Percentiles rank a stretch among this genome's conserved stretches.
These are phyloP conservation scores for Muscicapa adusta DNA, from an alignment of 2,113 vertebrate genomes.

Conservation along the genomic window DNA sequence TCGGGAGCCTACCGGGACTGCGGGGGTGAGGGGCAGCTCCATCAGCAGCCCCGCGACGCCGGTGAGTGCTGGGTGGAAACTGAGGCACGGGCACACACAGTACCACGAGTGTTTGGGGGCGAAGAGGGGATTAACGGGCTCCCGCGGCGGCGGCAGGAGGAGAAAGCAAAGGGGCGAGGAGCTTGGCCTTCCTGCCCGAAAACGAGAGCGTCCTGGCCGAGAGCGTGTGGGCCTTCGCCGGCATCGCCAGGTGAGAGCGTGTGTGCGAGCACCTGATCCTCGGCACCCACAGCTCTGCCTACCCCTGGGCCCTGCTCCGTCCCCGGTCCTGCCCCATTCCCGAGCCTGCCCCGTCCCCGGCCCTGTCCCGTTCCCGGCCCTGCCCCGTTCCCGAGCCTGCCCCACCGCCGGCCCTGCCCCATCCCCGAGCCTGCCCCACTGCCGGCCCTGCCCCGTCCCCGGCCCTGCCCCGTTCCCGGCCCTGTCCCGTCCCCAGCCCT, in stretches of 20 bases:
- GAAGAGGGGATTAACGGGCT: not conserved
- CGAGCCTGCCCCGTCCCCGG: not conserved
- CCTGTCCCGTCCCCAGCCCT: too few relatives aligned
- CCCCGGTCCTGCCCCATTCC: not conserved
- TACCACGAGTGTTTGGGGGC: accelerated
- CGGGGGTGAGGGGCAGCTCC: conserved; percentile 80
- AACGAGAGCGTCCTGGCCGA: conserved; percentile 83
- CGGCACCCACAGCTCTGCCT: accelerated
- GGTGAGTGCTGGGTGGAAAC: conserved; percentile 46
- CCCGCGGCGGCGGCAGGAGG: not conserved
- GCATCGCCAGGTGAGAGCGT: conserved; percentile 78
- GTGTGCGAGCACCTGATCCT: accelerated
- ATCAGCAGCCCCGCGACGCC: conserved; percentile 76
- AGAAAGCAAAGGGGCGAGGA: conserved; percentile 56
- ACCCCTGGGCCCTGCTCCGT: not conserved
- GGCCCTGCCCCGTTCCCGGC: too few relatives aligned
- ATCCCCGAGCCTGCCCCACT: not conserved
- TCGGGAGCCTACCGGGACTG: conserved; percentile 92
- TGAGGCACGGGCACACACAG: not conserved
- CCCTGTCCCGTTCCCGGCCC: too few relatives aligned
- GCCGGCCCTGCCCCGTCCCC: too few relatives aligned
- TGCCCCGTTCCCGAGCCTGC: not conserved
- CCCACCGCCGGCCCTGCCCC: not conserved
- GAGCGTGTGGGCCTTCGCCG: conserved; percentile 87
- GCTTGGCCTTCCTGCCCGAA: conserved; percentile 74